Percentiles rank a stretch among this genome's conserved stretches.
Evolutionary conservation across 2,888 invertebrate genomes (phyloP).

Genomic region (Aproaerema taeniolella): DNA sequence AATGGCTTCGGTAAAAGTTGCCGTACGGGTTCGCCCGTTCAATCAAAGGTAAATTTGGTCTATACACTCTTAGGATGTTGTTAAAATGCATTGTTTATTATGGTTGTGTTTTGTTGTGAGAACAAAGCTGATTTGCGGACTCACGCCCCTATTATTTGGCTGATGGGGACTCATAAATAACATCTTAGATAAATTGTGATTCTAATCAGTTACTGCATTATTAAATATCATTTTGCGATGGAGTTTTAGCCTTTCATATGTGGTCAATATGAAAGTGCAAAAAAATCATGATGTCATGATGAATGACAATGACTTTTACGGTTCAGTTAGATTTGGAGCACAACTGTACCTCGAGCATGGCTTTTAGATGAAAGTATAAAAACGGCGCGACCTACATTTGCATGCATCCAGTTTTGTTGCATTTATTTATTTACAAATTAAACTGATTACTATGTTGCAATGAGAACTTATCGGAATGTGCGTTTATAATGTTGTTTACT

Average conservation of each 20-base stretch:
- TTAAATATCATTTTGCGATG: slow-evolving; percentile 9
- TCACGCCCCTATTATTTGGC: slow-evolving; percentile 32
- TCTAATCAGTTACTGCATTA: too few species aligned
- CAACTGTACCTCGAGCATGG: slow-evolving; percentile 59
- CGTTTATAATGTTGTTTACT: slow-evolving; percentile 30
- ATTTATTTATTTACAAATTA: too few species aligned
- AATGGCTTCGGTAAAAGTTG: slow-evolving; percentile 96
- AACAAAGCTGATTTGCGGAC: slow-evolving; percentile 30
- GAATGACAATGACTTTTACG: slow-evolving; percentile 74
- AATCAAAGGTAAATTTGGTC: slow-evolving; percentile 84
- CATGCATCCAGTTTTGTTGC: too few species aligned
- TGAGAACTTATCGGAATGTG: slow-evolving; percentile 13
- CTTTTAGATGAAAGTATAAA: slow-evolving; percentile 66
- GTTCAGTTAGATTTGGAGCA: slow-evolving; percentile 72
- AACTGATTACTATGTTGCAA: slow-evolving; percentile 11
- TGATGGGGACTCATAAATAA: too few species aligned
- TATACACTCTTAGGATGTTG: slow-evolving; percentile 21
- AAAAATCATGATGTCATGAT: slow-evolving; percentile 69
- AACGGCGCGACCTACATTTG: slow-evolving; percentile 43
- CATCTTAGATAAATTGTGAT: too few species aligned
- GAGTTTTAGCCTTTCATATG: slow-evolving; percentile 15
- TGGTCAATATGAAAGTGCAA: slow-evolving; percentile 59
- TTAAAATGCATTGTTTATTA: slow-evolving; percentile 32
- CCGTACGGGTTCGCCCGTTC: slow-evolving; percentile 93
- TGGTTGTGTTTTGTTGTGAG: slow-evolving; percentile 29